Evolutionary conservation across 1,140 invertebrate species (phyloP), one percentile per base, ranked within the genome.

Genomic region (Heliconius hewitsoni): DNA sequence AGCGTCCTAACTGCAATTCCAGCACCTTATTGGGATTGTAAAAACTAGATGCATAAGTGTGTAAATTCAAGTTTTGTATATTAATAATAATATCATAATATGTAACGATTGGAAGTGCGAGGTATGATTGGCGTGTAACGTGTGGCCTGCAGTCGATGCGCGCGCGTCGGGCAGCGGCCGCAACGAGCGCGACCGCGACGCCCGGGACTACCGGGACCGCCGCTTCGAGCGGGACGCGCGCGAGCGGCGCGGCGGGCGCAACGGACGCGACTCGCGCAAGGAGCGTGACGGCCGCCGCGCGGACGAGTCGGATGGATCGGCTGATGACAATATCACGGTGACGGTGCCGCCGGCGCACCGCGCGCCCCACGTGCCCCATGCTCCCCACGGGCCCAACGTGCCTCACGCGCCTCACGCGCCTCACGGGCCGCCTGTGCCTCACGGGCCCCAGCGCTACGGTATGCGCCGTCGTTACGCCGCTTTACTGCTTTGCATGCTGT

Each of bases 281-380:
- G 34, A 27, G 46, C 74, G 71, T 27, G 74, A 72, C 52, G 79
- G 70, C 8, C 71, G 79, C 23, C 52, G 76, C 39, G 85, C 77
- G 27, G 93, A 90, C 50, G 95, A 95, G 81, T 95, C 95, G 19
- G 95, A 96, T 80, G 95, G 91, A 66, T 94, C 94, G n/a, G 90
- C 86, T 50, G 95, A 96, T 78, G 95, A 96, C 89, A 95, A 95
- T 88, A 95, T 95, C 83, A 95, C 95, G 34, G 95, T 95, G 66
- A 95, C 91, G 82, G 95, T 96, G 90, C 95, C 95, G 77, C 90
- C 94, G 30, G 89, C 88, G 71, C 89, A 85, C 27, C 60, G 60
- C 27, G 27, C 60, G 27, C 60, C 60, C 1, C 60, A n/a, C 80
- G 76, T 82, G 81, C 80, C 81, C 76, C 83, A 82, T 70, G 77